These are phyloP conservation scores for Drosophila ustulata DNA, from an alignment of 2,888 invertebrate genomes.

Conservation along the genomic window DNA sequence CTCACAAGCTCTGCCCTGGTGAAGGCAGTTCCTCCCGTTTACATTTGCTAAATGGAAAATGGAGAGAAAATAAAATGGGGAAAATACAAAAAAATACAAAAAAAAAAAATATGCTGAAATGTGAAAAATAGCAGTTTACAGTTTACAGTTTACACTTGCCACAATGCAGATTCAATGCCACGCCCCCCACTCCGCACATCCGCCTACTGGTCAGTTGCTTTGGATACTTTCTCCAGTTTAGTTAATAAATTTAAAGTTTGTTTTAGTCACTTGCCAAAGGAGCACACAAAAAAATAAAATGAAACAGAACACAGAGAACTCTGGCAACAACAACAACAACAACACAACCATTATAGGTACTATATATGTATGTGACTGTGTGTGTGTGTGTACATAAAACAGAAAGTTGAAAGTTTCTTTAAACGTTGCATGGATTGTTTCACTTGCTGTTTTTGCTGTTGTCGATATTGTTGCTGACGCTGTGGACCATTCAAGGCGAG, in stretches of 20 bases:
- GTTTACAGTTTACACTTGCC: constrained; percentile 59
- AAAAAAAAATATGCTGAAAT: constrained; percentile 60
- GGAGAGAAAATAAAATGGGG: neutral
- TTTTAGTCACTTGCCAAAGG: constrained; percentile 51
- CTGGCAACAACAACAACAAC: constrained; percentile 29
- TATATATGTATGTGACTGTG: neutral
- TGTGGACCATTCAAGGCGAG: constrained; percentile 45
- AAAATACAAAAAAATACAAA: constrained; percentile 1
- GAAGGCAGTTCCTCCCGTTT: neutral
- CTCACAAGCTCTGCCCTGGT: constrained; percentile 37
- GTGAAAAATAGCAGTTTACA: constrained; percentile 56
- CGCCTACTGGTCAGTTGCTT: constrained; percentile 48
- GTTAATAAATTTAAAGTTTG: constrained; percentile 79
- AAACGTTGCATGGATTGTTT: constrained; percentile 74
- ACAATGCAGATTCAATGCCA: constrained; percentile 50
- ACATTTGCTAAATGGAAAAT: constrained; percentile 51
- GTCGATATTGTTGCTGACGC: constrained; percentile 12
- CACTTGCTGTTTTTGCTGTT: constrained; percentile 36
- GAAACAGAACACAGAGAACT: constrained; percentile 15
- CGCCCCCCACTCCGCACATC: constrained; percentile 22
- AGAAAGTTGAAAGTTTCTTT: constrained; percentile 73
- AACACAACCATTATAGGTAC: constrained; percentile 2
- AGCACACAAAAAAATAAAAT: constrained; percentile 6
- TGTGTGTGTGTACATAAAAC: constrained; percentile 47
- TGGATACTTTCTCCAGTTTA: constrained; percentile 56